phyloP scores from a whole-genome alignment of 2,888 invertebrate genomes.

The Ochropacha duplaris region DNA sequence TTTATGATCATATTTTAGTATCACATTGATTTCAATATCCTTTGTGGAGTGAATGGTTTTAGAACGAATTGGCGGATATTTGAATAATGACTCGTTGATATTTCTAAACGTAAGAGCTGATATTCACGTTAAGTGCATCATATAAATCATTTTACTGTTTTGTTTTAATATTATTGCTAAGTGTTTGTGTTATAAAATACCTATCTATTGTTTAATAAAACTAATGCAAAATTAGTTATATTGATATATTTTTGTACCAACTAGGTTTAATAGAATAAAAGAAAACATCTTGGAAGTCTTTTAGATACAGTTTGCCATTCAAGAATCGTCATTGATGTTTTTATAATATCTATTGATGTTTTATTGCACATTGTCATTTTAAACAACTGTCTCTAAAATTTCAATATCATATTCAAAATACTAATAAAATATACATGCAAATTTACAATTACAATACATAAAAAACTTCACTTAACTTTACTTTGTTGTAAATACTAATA shows the following conservation, averaged over 20 bases:
- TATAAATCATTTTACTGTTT: constrained; percentile 38
- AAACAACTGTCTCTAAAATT: neutral
- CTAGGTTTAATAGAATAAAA: no score
- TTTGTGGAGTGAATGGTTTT: neutral
- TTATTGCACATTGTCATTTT: neutral
- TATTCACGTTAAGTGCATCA: constrained; percentile 34
- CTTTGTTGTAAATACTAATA: no score
- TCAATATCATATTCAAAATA: neutral
- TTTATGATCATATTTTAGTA: constrained; percentile 74
- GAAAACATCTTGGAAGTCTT: no score
- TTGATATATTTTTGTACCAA: neutral
- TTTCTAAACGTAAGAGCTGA: constrained; percentile 30
- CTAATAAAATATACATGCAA: no score
- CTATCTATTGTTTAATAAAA: neutral
- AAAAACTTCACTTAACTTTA: no score
- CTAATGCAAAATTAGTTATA: neutral
- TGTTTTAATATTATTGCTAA: constrained; percentile 10
- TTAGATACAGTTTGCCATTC: no score
- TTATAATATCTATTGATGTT: no score
- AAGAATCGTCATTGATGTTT: no score
- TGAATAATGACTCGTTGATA: constrained; percentile 61
- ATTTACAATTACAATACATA: no score
- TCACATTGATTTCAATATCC: constrained; percentile 46
- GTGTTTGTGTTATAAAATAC: neutral
- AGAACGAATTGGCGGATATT: constrained; percentile 22